Conservation (phyloP, 2,888 invertebrate genomes). For the Cheilosia pagana region DNA sequence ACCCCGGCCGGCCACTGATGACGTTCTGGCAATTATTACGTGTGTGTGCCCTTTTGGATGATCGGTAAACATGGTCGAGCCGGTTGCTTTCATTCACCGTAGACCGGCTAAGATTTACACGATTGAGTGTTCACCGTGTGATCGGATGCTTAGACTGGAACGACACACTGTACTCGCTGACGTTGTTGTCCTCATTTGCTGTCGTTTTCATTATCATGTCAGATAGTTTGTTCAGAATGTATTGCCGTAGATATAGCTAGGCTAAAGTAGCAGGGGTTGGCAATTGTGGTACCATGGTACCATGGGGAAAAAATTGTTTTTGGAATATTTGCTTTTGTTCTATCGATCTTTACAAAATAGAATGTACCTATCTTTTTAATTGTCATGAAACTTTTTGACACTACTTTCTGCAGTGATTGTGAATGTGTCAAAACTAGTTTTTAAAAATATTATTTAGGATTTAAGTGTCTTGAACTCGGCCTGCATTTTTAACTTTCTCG, state of each 20-base stretch:
- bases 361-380: no score
- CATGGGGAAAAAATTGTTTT: no score
- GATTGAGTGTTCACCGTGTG: slow-evolving; percentile 31
- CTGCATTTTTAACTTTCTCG: no score
- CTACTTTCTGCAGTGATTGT: no score
- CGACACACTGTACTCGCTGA: neutral
- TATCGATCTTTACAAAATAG: no score
- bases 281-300: neutral
- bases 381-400: no score
- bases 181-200: slow-evolving; percentile 14
- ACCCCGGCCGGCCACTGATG: slow-evolving; percentile 42
- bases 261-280: neutral
- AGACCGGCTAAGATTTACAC: slow-evolving; percentile 11
- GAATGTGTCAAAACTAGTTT: no score
- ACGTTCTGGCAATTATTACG: slow-evolving; percentile 52
- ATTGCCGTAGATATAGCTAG: neutral
- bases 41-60: slow-evolving; percentile 52
- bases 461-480: no score
- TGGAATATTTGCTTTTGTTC: no score
- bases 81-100: neutral
- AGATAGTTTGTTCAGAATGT: slow-evolving; percentile 3
- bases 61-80: slow-evolving; percentile 44
- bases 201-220: slow-evolving; percentile 35
- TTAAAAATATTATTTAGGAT: no score
- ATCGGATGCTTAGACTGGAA: slow-evolving; percentile 13